A percentile compares a stretch with the other conserved stretches of the same genome.
Evolutionary conservation across 2,888 invertebrate genomes (phyloP).

Genomic region (Pyrochroa serraticornis): DNA sequence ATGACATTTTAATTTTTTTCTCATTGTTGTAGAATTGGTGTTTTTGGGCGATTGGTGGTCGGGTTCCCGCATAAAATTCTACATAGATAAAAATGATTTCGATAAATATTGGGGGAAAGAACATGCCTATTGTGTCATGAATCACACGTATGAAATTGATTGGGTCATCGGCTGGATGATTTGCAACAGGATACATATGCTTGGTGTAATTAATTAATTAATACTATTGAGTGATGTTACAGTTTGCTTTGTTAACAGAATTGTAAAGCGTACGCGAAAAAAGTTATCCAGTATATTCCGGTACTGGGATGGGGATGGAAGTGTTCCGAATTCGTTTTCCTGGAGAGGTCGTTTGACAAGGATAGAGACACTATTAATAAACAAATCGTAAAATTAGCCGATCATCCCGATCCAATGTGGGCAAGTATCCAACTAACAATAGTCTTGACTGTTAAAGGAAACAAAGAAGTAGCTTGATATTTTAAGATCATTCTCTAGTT

Average conservation of each 20-base stretch:
- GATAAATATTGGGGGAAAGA: conserved; percentile 84
- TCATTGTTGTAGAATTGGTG: conserved; percentile 80
- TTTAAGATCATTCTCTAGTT: no score
- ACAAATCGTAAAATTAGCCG: conserved; percentile 81
- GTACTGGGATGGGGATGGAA: conserved; percentile 97
- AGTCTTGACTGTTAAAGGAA: no score
- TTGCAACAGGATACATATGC: conserved; percentile 76
- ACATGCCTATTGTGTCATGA: conserved; percentile 89
- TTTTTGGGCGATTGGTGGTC: conserved; percentile 96
- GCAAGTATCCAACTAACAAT: conserved; percentile 60
- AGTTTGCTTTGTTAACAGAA: conserved; percentile 67
- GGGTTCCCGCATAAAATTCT: conserved; percentile 72
- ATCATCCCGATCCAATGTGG: conserved; percentile 92
- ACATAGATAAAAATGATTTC: conserved; percentile 79
- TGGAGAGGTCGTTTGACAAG: conserved; percentile 89
- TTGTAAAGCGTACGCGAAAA: conserved; percentile 94
- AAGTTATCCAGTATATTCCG: conserved; percentile 87
- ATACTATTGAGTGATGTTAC: not conserved
- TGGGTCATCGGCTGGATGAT: conserved; percentile 95
- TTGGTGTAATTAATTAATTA: conserved; percentile 74
- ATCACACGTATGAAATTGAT: conserved; percentile 94
- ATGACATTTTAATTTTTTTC: conserved; percentile 1
- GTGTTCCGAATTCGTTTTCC: conserved; percentile 92
- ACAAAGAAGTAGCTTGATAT: no score
- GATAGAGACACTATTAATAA: conserved; percentile 82